Percentiles rank a stretch among this genome's conserved stretches.
These are phyloP conservation scores for Scleropages formosus DNA, from an alignment of 2,797 vertebrate species.

Conservation along the genomic window DNA sequence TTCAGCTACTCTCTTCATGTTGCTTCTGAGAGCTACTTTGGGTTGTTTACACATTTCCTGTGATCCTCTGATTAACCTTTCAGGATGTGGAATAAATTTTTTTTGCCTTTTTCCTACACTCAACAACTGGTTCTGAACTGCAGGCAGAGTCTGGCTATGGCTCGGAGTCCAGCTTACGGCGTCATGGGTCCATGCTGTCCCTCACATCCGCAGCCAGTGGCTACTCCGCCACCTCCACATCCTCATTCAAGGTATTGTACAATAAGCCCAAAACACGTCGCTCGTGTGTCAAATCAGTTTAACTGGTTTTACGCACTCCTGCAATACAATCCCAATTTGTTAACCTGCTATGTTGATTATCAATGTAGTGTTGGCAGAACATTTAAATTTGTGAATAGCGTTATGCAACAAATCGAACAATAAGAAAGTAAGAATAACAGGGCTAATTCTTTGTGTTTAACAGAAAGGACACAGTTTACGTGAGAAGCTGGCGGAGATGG, in stretches of 20 bases:
- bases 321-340: neutral
- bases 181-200: constrained; percentile 96
- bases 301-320: neutral
- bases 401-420: no score
- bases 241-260: constrained; percentile 88
- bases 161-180: constrained; percentile 92
- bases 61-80: no score
- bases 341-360: neutral
- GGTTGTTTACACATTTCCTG: no score
- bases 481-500: constrained; percentile 97
- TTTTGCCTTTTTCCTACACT: no score
- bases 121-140: neutral
- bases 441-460: neutral
- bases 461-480: constrained; percentile 94
- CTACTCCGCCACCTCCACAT: constrained; percentile 91
- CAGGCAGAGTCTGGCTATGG: constrained; percentile 97
- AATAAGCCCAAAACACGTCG: neutral
- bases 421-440: no score
- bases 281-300: neutral
- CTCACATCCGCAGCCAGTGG: constrained; percentile 93
- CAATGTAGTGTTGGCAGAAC: no score
- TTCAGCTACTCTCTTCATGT: no score
- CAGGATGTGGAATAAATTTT: no score
- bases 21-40: no score
- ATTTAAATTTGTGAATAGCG: no score